Evolutionary conservation across 2,888 invertebrate species (phyloP).

Genomic region (Coenonympha glycerion): DNA sequence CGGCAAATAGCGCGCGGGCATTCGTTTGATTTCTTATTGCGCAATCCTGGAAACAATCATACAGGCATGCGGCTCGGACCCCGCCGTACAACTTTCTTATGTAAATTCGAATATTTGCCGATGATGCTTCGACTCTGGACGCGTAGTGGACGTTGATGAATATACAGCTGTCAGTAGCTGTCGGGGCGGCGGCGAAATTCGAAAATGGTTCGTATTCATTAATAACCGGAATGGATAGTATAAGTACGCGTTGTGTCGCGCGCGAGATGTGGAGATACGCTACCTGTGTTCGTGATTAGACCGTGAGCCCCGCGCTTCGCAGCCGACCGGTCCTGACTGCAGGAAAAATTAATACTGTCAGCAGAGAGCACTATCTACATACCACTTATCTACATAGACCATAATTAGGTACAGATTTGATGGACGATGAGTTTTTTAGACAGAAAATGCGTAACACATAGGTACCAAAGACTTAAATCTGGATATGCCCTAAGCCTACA

Average conservation of each 20-base stretch:
- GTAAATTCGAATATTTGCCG: slow-evolving; percentile 54
- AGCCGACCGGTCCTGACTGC: slow-evolving; percentile 14
- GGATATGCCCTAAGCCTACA: too few species aligned
- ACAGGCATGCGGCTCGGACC: slow-evolving; percentile 27
- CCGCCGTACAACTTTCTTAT: slow-evolving; percentile 33
- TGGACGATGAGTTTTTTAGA: too few species aligned
- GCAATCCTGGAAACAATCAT: slow-evolving; percentile 38
- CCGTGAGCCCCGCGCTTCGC: slow-evolving; percentile 22
- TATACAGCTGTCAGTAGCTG: slow-evolving; percentile 62
- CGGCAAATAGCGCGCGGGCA: slow-evolving; percentile 37
- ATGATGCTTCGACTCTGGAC: slow-evolving; percentile 35
- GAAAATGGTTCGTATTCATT: slow-evolving; percentile 54
- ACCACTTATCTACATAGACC: too few species aligned
- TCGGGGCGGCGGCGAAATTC: slow-evolving; percentile 52
- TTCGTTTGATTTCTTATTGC: slow-evolving; percentile 47
- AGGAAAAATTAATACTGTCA: slow-evolving; percentile 2
- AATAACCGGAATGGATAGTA: slow-evolving; percentile 62
- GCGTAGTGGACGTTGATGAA: slow-evolving; percentile 59
- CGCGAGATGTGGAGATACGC: slow-evolving; percentile 55
- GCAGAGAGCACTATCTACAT: too few species aligned
- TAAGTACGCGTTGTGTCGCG: too few species aligned
- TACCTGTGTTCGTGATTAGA: slow-evolving; percentile 62
- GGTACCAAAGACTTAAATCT: too few species aligned
- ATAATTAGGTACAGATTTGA: too few species aligned
- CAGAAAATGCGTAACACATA: too few species aligned